Base-by-base conservation (phyloP, 2,888 invertebrate genomes). In the Notodromas monacha region DNA sequence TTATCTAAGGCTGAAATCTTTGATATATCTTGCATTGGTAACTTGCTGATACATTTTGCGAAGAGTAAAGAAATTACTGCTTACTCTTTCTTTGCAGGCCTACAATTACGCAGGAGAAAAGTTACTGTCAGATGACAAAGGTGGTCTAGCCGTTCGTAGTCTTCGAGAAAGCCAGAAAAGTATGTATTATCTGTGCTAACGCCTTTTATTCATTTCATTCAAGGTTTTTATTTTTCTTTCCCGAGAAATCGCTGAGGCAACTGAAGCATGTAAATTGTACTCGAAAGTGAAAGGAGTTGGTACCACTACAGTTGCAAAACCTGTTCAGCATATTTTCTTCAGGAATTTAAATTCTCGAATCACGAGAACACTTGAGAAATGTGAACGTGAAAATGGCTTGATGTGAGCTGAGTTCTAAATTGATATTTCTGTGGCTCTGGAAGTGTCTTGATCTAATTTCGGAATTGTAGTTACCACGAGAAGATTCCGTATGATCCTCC, bases 351-450 rank as follows among this genome's bases (percentile, higher is more conserved):
- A 55, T 6, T 58, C 60, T 11, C 44, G 56, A 29, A 49, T 63
- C 11, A 52, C 53, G 35, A 43, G 58, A 26, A 60, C 58, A 5
- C 44, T 63, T 31, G 61, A 63, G 34, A 63, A 64, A 42, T 61
- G 61, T 43, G 56, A 60, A 38, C 43, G 62, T 33, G 63, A 64
- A 45, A 64, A 64, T 44, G 58, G 60, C 32, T 54, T 63, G 36
- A 64, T 63, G 60, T 61, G 43, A 49, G 55, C 44, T 28, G 16
- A 26, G 13, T 16, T 6, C 12, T 12, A 10, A 30, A 28, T 16
- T 31, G 16, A 4, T 27, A 30, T 15, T 15, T 32, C 15, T 31
- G 13, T 36, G 12, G 26, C 14, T 26, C 14, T 14, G 12, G 12
- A 14, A n/a, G n/a, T 2, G 2, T 12, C 28, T 30, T 26, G 34